Conservation (phyloP, 2,888 invertebrate species). For the Aelia acuminata region DNA sequence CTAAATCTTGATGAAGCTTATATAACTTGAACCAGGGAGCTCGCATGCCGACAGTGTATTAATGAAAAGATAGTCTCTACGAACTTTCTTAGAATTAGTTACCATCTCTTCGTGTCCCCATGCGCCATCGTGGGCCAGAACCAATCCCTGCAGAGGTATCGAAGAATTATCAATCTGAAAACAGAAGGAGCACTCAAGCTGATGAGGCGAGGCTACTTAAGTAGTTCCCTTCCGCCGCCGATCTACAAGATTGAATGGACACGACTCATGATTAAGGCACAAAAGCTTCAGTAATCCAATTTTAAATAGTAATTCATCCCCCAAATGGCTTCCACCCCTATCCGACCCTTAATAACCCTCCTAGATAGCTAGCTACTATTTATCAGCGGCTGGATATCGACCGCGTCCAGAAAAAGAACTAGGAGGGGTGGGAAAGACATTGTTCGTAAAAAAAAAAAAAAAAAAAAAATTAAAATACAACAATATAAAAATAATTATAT, state of each 20-base stretch:
- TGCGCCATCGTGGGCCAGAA: not conserved
- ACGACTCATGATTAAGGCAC: not conserved
- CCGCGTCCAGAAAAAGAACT: not conserved
- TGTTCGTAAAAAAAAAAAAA: not conserved
- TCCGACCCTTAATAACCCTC: not conserved
- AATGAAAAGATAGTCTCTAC: no score
- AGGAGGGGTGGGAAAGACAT: not conserved
- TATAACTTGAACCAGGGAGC: no score
- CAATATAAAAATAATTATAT: no score
- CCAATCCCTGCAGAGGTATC: conserved; percentile 1
- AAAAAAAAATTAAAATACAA: no score
- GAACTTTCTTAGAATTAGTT: no score
- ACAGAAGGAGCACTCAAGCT: not conserved
- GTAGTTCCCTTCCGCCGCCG: not conserved
- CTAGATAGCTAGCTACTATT: not conserved
- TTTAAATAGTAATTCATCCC: conserved; percentile 36
- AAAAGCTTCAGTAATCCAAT: conserved; percentile 36
- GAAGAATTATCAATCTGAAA: not conserved
- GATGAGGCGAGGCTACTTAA: not conserved
- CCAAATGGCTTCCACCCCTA: not conserved
- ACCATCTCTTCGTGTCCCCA: no score
- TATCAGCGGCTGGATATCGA: not conserved
- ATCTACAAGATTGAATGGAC: conserved; percentile 23
- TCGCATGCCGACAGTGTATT: no score
- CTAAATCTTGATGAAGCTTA: no score